phyloP scores from a whole-genome alignment of 2,888 invertebrate species.

The Philaethria dido region DNA sequence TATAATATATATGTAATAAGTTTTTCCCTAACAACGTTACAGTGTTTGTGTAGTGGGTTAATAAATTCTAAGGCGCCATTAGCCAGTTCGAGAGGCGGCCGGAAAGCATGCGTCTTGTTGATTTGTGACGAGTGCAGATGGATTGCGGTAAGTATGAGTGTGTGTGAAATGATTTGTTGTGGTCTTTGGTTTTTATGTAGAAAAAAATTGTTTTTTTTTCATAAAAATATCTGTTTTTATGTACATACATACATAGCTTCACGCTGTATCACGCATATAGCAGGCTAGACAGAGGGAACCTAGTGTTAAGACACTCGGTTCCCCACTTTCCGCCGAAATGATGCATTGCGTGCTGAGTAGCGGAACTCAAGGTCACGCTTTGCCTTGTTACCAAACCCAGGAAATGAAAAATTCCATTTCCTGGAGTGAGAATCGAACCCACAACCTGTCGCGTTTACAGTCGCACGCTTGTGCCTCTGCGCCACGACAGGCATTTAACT shows the following conservation, averaged over 20 bases:
- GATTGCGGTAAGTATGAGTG: slow-evolving; percentile 53
- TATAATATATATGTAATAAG: slow-evolving; percentile 2
- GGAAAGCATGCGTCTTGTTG: slow-evolving; percentile 79
- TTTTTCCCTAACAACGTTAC: slow-evolving; percentile 60
- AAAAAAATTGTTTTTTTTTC: background rate
- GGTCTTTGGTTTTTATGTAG: slow-evolving; percentile 7
- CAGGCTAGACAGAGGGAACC: too few species aligned
- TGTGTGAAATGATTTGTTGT: slow-evolving; percentile 50
- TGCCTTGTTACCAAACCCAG: too few species aligned
- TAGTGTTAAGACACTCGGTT: too few species aligned
- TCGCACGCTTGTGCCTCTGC: too few species aligned
- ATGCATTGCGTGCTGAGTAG: too few species aligned
- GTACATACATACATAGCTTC: background rate
- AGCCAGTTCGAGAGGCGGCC: slow-evolving; percentile 64
- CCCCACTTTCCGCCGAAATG: too few species aligned
- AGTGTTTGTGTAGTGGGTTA: slow-evolving; percentile 62
- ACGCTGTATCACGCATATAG: too few species aligned
- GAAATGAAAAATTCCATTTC: too few species aligned
- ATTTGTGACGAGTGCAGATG: slow-evolving; percentile 77
- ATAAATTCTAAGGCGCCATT: slow-evolving; percentile 71
- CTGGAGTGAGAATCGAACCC: too few species aligned
- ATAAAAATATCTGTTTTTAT: background rate
- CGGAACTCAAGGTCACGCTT: too few species aligned
- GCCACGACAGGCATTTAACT: too few species aligned
- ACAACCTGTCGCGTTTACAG: too few species aligned